Evolutionary conservation across 2,888 invertebrate species (phyloP).

Genomic region (Phyllotreta cruciferae): DNA sequence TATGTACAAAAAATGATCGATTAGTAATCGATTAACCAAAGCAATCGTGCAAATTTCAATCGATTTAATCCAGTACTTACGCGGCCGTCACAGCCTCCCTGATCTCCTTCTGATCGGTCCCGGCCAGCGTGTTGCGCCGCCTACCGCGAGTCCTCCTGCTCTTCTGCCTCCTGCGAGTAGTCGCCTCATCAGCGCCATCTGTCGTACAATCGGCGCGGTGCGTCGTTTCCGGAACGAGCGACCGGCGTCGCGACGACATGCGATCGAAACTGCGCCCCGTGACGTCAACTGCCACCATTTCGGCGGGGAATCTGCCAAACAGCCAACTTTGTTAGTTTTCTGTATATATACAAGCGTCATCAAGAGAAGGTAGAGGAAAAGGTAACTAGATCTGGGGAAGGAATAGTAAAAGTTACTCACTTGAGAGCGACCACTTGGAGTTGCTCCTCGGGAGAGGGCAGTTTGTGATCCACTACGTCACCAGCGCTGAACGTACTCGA

Average conservation of each 20-base stretch:
- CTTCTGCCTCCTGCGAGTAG: conserved; percentile 75
- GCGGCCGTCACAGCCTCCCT: conserved; percentile 79
- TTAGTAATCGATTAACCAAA: too few species aligned
- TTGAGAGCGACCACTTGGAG: conserved; percentile 82
- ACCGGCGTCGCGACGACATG: conserved; percentile 86
- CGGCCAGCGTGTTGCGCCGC: conserved; percentile 89
- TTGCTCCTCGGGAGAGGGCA: conserved; percentile 89
- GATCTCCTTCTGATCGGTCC: conserved; percentile 90
- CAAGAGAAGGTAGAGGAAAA: too few species aligned
- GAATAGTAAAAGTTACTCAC: too few species aligned
- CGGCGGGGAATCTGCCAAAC: conserved; percentile 81
- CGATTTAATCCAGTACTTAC: conserved; percentile 65
- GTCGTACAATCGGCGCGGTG: conserved; percentile 37
- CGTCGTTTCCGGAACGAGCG: conserved; percentile 69
- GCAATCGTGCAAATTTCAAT: too few species aligned
- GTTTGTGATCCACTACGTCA: conserved; percentile 81
- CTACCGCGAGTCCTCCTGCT: conserved; percentile 80
- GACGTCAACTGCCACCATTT: conserved; percentile 88
- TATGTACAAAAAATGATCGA: too few species aligned
- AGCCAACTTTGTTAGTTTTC: not conserved
- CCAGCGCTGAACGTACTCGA: conserved; percentile 60
- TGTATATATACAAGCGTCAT: too few species aligned
- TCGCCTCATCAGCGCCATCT: conserved; percentile 52
- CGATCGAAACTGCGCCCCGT: conserved; percentile 88
- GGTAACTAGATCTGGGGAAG: too few species aligned